Percentiles rank a stretch among this genome's conserved stretches.
These are phyloP conservation scores for Mus minutoides DNA, from an alignment of 2,797 vertebrate species.

Conservation along the genomic window DNA sequence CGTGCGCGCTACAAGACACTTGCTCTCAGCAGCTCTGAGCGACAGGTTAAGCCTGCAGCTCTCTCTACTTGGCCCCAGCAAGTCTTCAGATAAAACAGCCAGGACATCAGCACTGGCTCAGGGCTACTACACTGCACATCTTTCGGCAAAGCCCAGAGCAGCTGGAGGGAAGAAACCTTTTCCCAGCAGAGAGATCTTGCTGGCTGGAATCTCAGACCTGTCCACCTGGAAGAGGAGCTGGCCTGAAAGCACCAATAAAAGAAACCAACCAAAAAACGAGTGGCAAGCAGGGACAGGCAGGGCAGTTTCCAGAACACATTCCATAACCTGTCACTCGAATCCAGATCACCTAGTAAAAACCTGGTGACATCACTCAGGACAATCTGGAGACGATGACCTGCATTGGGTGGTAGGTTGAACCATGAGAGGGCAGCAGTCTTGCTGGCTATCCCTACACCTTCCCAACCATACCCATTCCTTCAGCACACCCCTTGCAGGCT, in stretches of 20 bases:
- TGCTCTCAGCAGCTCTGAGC: background rate
- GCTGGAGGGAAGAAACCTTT: background rate
- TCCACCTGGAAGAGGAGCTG: background rate
- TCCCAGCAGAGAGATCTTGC: background rate
- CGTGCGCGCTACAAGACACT: no score
- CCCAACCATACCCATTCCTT: background rate
- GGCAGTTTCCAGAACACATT: background rate
- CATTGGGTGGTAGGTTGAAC: background rate
- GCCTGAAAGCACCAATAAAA: background rate
- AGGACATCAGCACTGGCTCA: background rate
- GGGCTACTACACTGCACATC: accelerated
- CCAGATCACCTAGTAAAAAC: background rate
- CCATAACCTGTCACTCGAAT: background rate
- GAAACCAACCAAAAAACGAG: background rate
- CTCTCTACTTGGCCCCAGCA: background rate
- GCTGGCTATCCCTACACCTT: background rate
- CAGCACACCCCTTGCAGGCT: background rate
- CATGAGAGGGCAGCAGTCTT: background rate
- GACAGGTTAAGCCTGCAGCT: background rate
- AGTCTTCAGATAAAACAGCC: background rate
- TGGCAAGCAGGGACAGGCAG: no score
- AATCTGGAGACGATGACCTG: background rate
- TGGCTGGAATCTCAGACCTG: background rate
- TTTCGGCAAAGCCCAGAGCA: background rate
- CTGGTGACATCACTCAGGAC: background rate